Evolutionary conservation across 1,140 invertebrate species (phyloP).

Genomic region (Lordiphosa stackelbergi): DNA sequence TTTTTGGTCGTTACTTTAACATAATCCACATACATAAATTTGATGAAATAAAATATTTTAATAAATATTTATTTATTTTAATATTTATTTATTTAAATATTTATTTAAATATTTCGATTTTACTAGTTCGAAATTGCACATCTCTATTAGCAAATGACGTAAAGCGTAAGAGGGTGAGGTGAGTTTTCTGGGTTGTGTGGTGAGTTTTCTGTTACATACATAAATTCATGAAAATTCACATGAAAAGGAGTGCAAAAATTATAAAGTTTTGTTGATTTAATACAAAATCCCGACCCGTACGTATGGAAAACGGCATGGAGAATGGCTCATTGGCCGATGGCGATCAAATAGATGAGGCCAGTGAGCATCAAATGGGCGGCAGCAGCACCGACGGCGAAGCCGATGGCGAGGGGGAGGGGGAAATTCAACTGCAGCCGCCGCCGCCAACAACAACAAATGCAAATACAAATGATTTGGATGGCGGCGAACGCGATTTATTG

Average conservation of each 20-base stretch:
- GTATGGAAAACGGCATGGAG: slow-evolving; percentile 69
- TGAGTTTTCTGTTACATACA: no score
- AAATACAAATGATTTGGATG: slow-evolving; percentile 50
- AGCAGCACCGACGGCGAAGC: slow-evolving; percentile 60
- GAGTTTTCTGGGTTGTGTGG: no score
- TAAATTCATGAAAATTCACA: no score
- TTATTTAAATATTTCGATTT: no score
- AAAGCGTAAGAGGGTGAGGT: no score
- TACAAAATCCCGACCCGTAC: slow-evolving; percentile 25
- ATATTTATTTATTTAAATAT: no score
- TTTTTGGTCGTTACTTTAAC: no score
- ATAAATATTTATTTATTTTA: no score
- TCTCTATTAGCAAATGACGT: no score
- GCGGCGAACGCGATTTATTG: slow-evolving; percentile 37
- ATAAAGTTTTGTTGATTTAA: slow-evolving; percentile 30
- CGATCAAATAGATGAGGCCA: slow-evolving; percentile 44
- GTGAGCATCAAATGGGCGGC: slow-evolving; percentile 53
- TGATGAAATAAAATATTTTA: no score
- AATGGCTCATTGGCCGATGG: slow-evolving; percentile 55
- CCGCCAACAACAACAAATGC: slow-evolving; percentile 62
- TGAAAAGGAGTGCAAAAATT: slow-evolving; percentile 33
- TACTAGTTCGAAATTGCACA: no score
- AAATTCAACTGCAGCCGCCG: slow-evolving; percentile 34
- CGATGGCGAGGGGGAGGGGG: slow-evolving; percentile 42
- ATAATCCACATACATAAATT: no score